Base-by-base conservation (phyloP, 2,888 invertebrate genomes). In the Tenthredo notha region DNA sequence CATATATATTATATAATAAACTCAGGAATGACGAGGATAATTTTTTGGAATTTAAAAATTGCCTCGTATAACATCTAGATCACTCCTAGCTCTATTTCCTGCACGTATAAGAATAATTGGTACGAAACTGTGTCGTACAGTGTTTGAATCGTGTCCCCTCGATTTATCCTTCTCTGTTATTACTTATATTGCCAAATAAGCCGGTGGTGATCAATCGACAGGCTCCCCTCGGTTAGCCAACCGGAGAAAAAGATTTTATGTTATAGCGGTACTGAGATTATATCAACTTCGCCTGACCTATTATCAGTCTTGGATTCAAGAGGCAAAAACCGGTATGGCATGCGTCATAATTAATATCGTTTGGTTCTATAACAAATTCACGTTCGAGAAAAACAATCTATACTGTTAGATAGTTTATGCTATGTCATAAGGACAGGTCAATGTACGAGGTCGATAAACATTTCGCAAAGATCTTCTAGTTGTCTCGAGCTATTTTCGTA, bases 141-240 rank as follows among this genome's bases (percentile, higher is more conserved):
- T n/a, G 43, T 43, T n/a, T n/a, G 54, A 54, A 54, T 54, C n/a
- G 54, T n/a, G 54, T n/a, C 43, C 74, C 74, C 74, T 74, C 10
- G 43, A 74, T 74, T 74, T 18, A 74, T 43, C n/a, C 21, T 74
- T 74, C 40, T 74, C 43, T 43, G 40, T 74, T 43, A 74, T 74
- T 21, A 74, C 43, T 74, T 25, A 21, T 40, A 43, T 43, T 43
- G 74, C 43, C 77, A 54, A 50, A 47, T 54, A 47, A 77, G n/a
- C 77, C 77, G 54, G 77, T 33, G 50, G 29, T 54, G 25, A 50
- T 77, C 77, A 77, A 47, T 54, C 77, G 77, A 77, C 29, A 77
- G 25, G 33, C 29, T 50, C 77, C 77, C 77, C 77, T 54, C 54
- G 47, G 77, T 15, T 77, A 29, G 33, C 77, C 54, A 54, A 43